Conservation (phyloP, 1,140 invertebrate genomes). For the Caerostris darwini region DNA sequence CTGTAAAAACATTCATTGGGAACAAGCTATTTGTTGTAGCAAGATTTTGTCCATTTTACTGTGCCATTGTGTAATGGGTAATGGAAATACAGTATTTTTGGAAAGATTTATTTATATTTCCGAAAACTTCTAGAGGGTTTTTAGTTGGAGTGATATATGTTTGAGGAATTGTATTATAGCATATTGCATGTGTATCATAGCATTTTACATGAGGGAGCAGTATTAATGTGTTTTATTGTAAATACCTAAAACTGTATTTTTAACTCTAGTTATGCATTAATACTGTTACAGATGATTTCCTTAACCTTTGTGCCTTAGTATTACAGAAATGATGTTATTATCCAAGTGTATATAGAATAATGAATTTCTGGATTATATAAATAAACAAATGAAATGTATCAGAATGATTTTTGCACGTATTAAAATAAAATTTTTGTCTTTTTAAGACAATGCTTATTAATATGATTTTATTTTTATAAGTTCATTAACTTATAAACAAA, state of each 20-base stretch:
- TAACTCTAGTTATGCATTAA: neutral
- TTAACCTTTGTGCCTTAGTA: slow-evolving; percentile 12
- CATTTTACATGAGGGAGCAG: neutral
- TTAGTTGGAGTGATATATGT: neutral
- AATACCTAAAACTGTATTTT: neutral
- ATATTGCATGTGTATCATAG: slow-evolving; percentile 15
- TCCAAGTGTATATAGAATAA: neutral
- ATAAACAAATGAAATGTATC: too few species aligned
- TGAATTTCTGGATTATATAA: neutral
- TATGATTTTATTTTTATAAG: too few species aligned
- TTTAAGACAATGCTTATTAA: too few species aligned
- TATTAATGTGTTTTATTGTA: slow-evolving; percentile 27
- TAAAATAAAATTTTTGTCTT: too few species aligned
- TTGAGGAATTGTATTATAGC: slow-evolving; percentile 11
- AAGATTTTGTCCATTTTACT: slow-evolving; percentile 1
- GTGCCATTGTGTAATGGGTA: slow-evolving; percentile 22
- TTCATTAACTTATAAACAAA: too few species aligned
- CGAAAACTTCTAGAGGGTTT: neutral
- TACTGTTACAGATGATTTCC: neutral
- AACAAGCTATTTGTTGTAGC: neutral
- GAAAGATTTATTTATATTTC: neutral
- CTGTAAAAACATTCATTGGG: neutral
- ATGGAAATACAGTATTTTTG: slow-evolving; percentile 32
- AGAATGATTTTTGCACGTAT: too few species aligned
- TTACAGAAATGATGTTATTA: neutral